Base-by-base conservation (phyloP, 2,113 vertebrate species). In the Brachyhypopomus occidentalis region DNA sequence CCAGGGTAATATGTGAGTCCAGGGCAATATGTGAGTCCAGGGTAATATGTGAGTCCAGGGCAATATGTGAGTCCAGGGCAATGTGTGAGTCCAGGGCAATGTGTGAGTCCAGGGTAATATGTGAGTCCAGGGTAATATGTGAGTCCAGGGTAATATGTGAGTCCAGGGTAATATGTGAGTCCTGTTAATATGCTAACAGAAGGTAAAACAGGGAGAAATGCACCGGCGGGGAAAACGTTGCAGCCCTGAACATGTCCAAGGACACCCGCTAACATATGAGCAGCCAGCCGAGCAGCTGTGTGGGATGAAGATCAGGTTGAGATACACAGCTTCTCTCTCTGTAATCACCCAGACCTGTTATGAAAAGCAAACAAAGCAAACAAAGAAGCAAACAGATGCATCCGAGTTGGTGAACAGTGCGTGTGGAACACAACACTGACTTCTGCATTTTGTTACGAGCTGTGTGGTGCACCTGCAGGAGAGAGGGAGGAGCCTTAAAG, bases 401-500 rank as follows among this genome's bases (percentile, higher is more conserved):
- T 72, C n/a, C 14, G 59, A 60, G 67, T 48, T 45, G 60, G 27
- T 52, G 63, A 75, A 62, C 52, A 19, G n/a, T 56, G 14, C 11
- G 7, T 41, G 56, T 38, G 25, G 64, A 78, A 75, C 64, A 36
- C 76, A 59, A 5, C 45, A 17, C 76, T 71, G 80, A 83, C 60
- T 59, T 60, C 58, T 80, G 59, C 52, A 11, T 73, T 75, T 81
- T 45, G 66, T 75, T 75, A 75, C 23, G 17, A 62, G 36, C 38
- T 20, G 20, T 2, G 36, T n/a, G 36, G 74, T 75, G 59, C 78
- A 76, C 70, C 86, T 79, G 75, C 41, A 78, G 67, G 25, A 25
- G 22, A 27, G 17, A 67, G 27, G 34, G 59, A 77, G 48, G 30
- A 41, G 36, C 25, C 30, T 30, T 30, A 30, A 30, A 30, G 30